These are phyloP conservation scores for Podargus strigoides DNA, from an alignment of 2,797 vertebrate species.

Conservation along the genomic window DNA sequence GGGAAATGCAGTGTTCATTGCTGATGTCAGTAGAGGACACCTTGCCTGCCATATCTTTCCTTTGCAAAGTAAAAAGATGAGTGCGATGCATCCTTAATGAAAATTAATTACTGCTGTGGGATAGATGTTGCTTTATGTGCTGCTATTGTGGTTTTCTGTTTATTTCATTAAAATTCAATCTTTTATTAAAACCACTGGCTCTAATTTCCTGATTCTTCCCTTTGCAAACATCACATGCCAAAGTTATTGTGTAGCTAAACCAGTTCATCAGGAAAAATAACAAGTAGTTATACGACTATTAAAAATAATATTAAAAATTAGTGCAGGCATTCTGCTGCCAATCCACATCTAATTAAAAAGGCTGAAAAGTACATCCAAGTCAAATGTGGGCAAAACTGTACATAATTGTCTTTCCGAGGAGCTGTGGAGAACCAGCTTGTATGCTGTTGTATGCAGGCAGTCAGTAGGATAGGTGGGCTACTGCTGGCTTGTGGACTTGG, in stretches of 20 bases:
- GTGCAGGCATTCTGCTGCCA: not conserved
- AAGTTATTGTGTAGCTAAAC: not conserved
- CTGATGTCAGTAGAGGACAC: not conserved
- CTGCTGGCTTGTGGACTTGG: rapidly evolving
- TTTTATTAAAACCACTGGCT: not conserved
- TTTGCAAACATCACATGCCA: not conserved
- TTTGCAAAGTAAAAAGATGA: not conserved
- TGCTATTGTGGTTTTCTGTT: not conserved
- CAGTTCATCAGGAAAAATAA: not conserved
- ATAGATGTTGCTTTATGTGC: not conserved
- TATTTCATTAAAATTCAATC: not conserved
- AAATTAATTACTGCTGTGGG: not conserved
- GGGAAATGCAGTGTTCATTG: not conserved
- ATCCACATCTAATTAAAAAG: not conserved
- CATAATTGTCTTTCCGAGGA: not conserved
- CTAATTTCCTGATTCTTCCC: slow-evolving; percentile 19
- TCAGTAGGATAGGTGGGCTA: not conserved
- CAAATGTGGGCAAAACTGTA: not conserved
- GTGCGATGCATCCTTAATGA: not conserved
- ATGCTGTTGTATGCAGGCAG: not conserved
- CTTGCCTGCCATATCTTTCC: not conserved
- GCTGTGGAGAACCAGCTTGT: not conserved
- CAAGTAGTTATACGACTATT: not conserved
- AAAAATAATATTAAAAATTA: not conserved
- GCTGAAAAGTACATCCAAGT: not conserved